Evolutionary conservation across 2,113 vertebrate species (phyloP).

Genomic region (Platycercus adscitus): DNA sequence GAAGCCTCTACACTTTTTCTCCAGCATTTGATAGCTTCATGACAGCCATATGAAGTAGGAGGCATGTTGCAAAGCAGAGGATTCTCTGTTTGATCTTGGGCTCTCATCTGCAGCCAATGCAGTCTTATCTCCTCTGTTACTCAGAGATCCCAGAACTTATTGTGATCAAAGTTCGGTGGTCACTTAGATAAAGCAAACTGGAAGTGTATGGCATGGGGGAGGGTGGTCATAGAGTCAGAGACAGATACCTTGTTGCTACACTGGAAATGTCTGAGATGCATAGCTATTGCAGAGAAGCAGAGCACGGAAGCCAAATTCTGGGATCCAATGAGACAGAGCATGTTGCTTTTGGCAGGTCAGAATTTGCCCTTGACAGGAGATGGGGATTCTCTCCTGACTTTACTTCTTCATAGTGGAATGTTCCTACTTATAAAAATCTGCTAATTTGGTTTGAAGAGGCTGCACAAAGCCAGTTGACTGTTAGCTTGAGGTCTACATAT

Average conservation of each 20-base stretch:
- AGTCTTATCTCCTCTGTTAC: neutral
- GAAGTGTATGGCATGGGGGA: neutral
- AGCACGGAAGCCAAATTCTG: neutral
- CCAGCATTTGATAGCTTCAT: neutral
- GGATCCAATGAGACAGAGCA: neutral
- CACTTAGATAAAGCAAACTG: neutral
- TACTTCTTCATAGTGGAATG: neutral
- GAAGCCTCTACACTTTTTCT: neutral
- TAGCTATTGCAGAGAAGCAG: neutral
- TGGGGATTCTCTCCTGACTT: neutral
- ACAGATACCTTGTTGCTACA: neutral
- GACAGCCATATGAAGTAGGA: neutral
- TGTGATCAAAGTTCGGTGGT: neutral
- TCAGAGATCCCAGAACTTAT: neutral
- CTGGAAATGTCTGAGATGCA: neutral
- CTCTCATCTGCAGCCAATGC: neutral
- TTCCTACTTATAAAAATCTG: neutral
- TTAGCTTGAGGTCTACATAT: neutral
- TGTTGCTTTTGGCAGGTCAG: neutral
- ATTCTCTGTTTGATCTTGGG: neutral
- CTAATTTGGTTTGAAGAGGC: neutral
- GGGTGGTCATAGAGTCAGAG: neutral
- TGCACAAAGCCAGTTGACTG: neutral
- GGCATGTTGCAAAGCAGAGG: neutral
- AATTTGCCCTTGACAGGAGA: neutral